Conservation (phyloP, 2,888 invertebrate species). For the Stenurella melanura region DNA sequence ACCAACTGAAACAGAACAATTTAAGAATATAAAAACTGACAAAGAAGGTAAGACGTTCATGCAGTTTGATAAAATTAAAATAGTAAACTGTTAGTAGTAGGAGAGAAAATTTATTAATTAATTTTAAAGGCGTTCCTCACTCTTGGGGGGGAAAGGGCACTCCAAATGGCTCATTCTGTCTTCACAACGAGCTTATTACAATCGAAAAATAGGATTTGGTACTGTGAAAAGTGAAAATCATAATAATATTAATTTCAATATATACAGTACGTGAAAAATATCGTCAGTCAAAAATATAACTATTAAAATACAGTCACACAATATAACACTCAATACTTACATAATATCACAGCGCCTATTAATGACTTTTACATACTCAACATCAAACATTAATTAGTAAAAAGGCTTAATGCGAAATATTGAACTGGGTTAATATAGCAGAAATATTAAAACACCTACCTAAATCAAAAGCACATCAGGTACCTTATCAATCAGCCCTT, state of each 20-base stretch:
- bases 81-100: constrained; percentile 41
- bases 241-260: constrained; percentile 47
- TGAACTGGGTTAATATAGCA: constrained; percentile 12
- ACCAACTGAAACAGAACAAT: constrained; percentile 78
- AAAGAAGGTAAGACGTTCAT: background rate
- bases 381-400: constrained; percentile 45
- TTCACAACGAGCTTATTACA: constrained; percentile 60
- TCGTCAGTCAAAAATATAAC: no score
- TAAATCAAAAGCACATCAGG: no score
- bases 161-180: constrained; percentile 60
- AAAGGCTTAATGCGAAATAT: background rate
- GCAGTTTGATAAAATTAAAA: constrained; percentile 15
- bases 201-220: constrained; percentile 62
- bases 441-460: constrained; percentile 6
- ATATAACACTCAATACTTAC: constrained; percentile 47
- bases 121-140: constrained; percentile 36
- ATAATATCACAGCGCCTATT: background rate
- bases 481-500: no score
- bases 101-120: constrained; percentile 25
- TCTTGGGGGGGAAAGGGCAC: constrained; percentile 51
- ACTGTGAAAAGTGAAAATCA: constrained; percentile 64
- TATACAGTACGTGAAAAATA: constrained; percentile 17
- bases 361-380: constrained; percentile 44
- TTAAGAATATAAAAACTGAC: constrained; percentile 37
- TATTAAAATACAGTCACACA: constrained; percentile 21